Evolutionary conservation across 1,140 invertebrate species (phyloP), one percentile per base, ranked within the genome.

Genomic region (Bombus sibiricus): DNA sequence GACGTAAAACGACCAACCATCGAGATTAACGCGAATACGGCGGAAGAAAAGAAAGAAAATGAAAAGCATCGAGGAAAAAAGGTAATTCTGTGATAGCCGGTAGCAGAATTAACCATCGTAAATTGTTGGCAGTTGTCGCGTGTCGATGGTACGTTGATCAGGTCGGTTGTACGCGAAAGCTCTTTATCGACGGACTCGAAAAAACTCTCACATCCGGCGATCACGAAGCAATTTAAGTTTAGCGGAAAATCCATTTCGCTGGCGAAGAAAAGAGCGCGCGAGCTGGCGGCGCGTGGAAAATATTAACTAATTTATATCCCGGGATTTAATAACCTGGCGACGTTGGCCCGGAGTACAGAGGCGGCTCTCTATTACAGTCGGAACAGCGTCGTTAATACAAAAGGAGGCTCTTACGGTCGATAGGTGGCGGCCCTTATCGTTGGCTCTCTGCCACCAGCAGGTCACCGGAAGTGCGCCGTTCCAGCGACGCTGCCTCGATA

Each of bases 311-410:
- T 84, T 84, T 71, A 71, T 78, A 88, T 85, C 73, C 77, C n/a
- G 43, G 43, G 34, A 82, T 82, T 81, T 75, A 66, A 76, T 75
- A 59, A 25, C 53, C 18, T 15, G n/a, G 28, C 9, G n/a, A 28
- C 5, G 25, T 9, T 43, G 39, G 28, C 0, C 4, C 34, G 3
- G 18, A 25, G 34, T 13, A 59, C n/a, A 53, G 69, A 18, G 32
- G 3, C 25, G 32, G 3, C 25, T 15, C 66, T 59, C 75, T 47
- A 22, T 69, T 34, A 57, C 47, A 59, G 43, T 59, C 10, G 74
- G 37, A 43, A 83, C 82, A 84, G 75, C 12, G 28, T 84, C 66
- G 41, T 84, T 84, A 47, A 84, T 84, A 84, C 66, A 59, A 84
- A 78, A 84, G 82, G 43, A 59, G 37, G 18, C 64, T 76, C 53